Evolutionary conservation across 92 coral and sea anemone genomes (phyloP).

Genomic region (Phymanthus crucifer): DNA sequence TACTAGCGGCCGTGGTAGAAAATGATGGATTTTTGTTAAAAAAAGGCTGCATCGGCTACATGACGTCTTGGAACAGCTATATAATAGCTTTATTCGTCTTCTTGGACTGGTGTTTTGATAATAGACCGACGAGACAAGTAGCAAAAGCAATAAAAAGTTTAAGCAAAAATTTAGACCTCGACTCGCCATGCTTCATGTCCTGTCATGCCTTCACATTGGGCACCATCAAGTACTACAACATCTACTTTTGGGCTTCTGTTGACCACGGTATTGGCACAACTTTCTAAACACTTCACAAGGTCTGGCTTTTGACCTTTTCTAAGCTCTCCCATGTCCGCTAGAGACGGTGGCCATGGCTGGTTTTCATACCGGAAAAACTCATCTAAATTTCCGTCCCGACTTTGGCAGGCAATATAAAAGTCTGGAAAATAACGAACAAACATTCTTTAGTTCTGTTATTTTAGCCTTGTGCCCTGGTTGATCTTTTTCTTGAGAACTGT

Average conservation of each 20-base stretch:
- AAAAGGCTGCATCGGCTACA: neutral
- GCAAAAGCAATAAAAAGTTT: neutral
- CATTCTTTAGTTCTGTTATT: slow-evolving; percentile 51
- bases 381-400: slow-evolving; percentile 68
- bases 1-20: neutral
- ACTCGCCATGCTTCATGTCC: neutral
- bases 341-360: slow-evolving; percentile 2
- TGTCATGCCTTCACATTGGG: no score
- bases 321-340: neutral
- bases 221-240: slow-evolving; percentile 55
- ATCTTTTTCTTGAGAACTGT: slow-evolving; percentile 38
- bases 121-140: neutral
- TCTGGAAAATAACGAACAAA: slow-evolving; percentile 52
- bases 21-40: neutral
- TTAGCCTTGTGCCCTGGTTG: slow-evolving; percentile 50
- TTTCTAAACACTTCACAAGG: neutral
- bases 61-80: neutral
- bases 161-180: neutral
- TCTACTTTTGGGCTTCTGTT: slow-evolving; percentile 21
- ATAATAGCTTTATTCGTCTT: neutral
- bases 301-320: neutral
- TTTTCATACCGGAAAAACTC: slow-evolving; percentile 31
- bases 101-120: neutral
- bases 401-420: slow-evolving; percentile 69
- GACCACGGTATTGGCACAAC: neutral